Base-by-base conservation (phyloP, 2,797 vertebrate species). In the Falco columbarius region DNA sequence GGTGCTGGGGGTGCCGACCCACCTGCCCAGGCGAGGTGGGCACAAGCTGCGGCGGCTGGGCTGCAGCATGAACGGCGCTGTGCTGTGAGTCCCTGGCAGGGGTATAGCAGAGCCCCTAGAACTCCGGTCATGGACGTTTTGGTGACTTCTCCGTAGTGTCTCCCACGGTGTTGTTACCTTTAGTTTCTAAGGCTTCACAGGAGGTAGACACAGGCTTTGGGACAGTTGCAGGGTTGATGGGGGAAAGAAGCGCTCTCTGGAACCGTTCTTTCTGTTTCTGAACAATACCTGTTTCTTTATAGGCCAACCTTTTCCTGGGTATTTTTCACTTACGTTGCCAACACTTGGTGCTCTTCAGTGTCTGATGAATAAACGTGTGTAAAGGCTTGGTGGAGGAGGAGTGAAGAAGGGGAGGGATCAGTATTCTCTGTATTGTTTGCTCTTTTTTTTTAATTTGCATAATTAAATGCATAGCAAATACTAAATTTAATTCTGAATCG, bases 1-100 rank as follows among this genome's bases (percentile, higher is more conserved):
- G 4, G 67, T 8, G 46, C 47, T 0, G 0, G 65, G n/a, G 8
- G 83, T 77, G 1, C 52, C 7, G 21, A 14, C 47, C 55, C 0
- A 1, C 5, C n/a, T 22, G 15, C 52, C 2, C 27, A 3, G 47
- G 30, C 12, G 1, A 4, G 34, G 24, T 7, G 21, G 36, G 2
- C 47, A 7, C 10, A 3, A 10, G 63, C 15, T 7, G 38, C 38
- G 38, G 32, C 42, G 4, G 58, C 55, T 6, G 74, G 26, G 20
- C 19, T 68, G 58, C 58, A 7, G 3, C 83, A 9, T n/a, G 62
- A 14, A 12, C 38, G 38, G 38, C 38, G 4, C 8, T 27, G 32
- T 21, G 44, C 9, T 40, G 23, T 5, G 4, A 10, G 29, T 7
- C 6, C 10, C 38, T 29, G 42, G 3, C 15, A 10, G 27, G 0